These are phyloP conservation scores for Colletes gigas DNA, from an alignment of 1,140 invertebrate genomes.

Conservation along the genomic window DNA sequence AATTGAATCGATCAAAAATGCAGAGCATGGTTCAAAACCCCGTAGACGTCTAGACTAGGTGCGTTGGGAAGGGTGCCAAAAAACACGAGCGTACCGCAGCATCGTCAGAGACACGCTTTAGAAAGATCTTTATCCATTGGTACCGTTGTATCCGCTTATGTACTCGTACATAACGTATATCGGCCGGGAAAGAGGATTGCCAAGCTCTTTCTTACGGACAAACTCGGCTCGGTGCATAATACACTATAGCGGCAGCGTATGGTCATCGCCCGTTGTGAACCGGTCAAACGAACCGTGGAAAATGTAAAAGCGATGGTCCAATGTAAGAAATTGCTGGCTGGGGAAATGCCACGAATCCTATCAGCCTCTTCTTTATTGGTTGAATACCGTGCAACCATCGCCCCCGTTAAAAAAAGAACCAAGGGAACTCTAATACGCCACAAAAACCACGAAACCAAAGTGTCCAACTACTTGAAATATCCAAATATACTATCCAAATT, in stretches of 20 bases:
- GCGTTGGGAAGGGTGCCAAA: constrained; percentile 69
- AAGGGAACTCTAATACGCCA: not conserved
- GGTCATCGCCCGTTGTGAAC: constrained; percentile 64
- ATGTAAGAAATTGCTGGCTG: constrained; percentile 36
- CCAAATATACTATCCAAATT: not conserved
- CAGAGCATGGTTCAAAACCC: not conserved
- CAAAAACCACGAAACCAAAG: not conserved
- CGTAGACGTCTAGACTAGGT: constrained; percentile 70
- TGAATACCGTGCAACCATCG: constrained; percentile 4
- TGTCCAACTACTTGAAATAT: not conserved
- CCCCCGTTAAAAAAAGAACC: not conserved
- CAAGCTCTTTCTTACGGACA: constrained; percentile 69
- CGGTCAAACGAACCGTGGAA: constrained; percentile 69
- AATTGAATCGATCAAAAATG: constrained; percentile 50
- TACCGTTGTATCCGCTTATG: constrained; percentile 22
- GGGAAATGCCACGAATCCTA: constrained; percentile 10
- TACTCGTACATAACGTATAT: constrained; percentile 13
- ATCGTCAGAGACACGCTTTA: constrained; percentile 14
- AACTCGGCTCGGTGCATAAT: constrained; percentile 66
- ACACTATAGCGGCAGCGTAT: constrained; percentile 56
- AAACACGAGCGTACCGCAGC: constrained; percentile 39
- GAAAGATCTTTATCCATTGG: constrained; percentile 38
- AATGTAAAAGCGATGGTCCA: constrained; percentile 58
- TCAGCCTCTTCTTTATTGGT: constrained; percentile 26
- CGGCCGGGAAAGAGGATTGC: constrained; percentile 64